Percentiles rank a stretch among this genome's conserved stretches.
Conservation (phyloP, 2,888 invertebrate genomes). For the Ceraclea dissimilis region DNA sequence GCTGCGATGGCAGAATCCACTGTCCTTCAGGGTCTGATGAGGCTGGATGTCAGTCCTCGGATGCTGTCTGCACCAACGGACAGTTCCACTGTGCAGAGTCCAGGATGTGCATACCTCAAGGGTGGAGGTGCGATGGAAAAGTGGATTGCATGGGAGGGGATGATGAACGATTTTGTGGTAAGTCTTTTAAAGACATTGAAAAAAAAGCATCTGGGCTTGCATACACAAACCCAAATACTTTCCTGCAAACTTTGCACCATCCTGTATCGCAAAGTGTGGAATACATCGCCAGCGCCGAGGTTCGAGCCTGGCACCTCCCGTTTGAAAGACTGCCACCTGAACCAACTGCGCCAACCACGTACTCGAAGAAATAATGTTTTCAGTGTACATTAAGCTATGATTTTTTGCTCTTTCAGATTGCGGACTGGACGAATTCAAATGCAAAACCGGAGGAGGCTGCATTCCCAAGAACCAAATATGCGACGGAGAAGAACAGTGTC, state of each 20-base stretch:
- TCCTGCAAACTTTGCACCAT: too few species aligned
- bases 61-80: constrained; percentile 43
- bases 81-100: constrained; percentile 51
- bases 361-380: too few species aligned
- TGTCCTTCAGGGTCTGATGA: constrained; percentile 52
- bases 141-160: constrained; percentile 49
- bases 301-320: too few species aligned
- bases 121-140: constrained; percentile 52
- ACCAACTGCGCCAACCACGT: too few species aligned
- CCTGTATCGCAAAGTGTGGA: too few species aligned
- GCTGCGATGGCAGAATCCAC: constrained; percentile 51
- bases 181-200: too few species aligned
- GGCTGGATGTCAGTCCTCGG: constrained; percentile 43
- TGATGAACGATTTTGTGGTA: constrained; percentile 51
- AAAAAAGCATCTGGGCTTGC: too few species aligned
- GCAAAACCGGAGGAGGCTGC: constrained; percentile 50
- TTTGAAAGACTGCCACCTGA: neutral
- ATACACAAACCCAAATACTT: too few species aligned
- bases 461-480: constrained; percentile 43
- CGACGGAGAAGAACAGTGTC: constrained; percentile 53
- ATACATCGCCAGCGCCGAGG: too few species aligned
- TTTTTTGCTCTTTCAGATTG: constrained; percentile 36
- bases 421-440: constrained; percentile 47
- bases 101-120: constrained; percentile 51
- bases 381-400: too few species aligned